Evolutionary conservation across 2,113 vertebrate genomes (phyloP), one percentile per base, ranked within the genome.

Genomic region (Callocephalon fimbriatum): DNA sequence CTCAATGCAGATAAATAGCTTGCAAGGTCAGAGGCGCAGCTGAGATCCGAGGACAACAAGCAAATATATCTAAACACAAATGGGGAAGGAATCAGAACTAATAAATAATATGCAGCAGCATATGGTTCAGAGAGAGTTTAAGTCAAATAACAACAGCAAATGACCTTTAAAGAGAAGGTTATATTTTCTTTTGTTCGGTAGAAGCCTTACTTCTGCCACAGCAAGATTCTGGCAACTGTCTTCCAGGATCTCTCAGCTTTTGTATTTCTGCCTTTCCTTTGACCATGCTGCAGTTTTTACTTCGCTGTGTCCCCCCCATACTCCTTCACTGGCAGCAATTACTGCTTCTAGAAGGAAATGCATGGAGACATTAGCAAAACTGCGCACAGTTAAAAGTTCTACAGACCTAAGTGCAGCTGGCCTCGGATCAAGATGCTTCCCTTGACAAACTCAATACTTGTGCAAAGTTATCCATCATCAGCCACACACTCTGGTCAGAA

Each of bases 141-240:
- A 75, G 80, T 48, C 80, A 70, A 84, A 13, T 56, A 83, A 71
- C 77, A 86, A 23, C 54, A 88, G 74, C 56, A 68, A 92, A 58
- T 56, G 78, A 94, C 81, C 74, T 94, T 93, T 93, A 75, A 47
- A 93, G 71, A 68, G 54, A 84, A 90, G 90, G 81, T 42, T 77
- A 3, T 70, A 31, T 70, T 89, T 91, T 19, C 37, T 70, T 88
- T 70, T 48, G 22, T 17, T 66, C 72, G 32, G 50, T 10, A 70
- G 21, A 86, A n/a, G 58, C 38, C 40, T 86, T 51, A 73, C 31
- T 87, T 81, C 83, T 71, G 26, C 8, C 68, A 68, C 79, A 86
- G 59, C 22, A 80, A 86, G 67, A 77, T 58, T 50, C 47, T 50
- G 83, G 79, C 20, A 62, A 47, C 23, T 25, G 42, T 29, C 82